A percentile compares a stretch with the other conserved stretches of the same genome.
Evolutionary conservation across 2,797 vertebrate species (phyloP).

Genomic region (Octomys mimax): DNA sequence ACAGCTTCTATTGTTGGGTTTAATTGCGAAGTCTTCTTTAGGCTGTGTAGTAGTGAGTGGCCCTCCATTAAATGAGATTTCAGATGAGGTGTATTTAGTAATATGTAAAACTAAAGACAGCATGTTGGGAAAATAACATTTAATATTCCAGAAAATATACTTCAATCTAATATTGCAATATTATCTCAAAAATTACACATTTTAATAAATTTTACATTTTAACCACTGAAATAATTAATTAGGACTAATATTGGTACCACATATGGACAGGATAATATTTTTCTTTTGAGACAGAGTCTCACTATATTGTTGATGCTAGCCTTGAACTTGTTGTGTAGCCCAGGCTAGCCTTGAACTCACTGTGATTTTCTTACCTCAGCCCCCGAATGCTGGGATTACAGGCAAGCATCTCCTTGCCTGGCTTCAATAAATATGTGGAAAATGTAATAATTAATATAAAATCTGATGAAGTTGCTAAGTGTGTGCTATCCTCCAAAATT

Average conservation of each 20-base stretch:
- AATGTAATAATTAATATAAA: neutral
- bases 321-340: too few species aligned
- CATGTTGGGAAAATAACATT: neutral
- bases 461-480: neutral
- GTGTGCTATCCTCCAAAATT: neutral
- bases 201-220: constrained; percentile 8
- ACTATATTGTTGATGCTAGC: too few species aligned
- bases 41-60: too few species aligned
- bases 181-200: neutral
- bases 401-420: too few species aligned
- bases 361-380: too few species aligned
- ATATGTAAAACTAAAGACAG: neutral
- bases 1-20: too few species aligned
- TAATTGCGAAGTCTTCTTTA: too few species aligned
- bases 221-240: constrained; percentile 15
- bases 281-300: too few species aligned
- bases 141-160: neutral
- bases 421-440: neutral
- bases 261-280: neutral
- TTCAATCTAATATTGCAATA: neutral
- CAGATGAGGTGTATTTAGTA: neutral
- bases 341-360: too few species aligned
- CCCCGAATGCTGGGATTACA: too few species aligned
- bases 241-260: neutral
- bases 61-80: too few species aligned